Conservation (phyloP, 1,140 invertebrate species). For the Drosophila subobscura region DNA sequence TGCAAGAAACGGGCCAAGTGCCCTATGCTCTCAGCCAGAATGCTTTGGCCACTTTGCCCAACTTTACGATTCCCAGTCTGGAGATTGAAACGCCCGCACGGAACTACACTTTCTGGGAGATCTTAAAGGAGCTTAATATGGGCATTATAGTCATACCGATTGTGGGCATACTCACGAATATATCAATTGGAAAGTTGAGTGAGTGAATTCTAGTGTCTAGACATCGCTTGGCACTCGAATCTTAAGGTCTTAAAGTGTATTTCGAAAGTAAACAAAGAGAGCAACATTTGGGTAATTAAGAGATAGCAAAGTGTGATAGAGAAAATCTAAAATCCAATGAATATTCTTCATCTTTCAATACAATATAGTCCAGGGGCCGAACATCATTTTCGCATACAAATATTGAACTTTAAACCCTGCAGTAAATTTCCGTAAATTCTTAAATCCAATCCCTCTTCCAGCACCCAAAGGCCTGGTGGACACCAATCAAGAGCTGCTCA, state of each 20-base stretch:
- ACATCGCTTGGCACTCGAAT: too few species aligned
- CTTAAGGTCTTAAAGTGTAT: too few species aligned
- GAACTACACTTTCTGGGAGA: slow-evolving; percentile 86
- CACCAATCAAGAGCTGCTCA: slow-evolving; percentile 89
- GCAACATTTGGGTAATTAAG: too few species aligned
- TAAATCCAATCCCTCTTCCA: slow-evolving; percentile 12
- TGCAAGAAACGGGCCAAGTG: slow-evolving; percentile 28
- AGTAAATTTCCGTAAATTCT: too few species aligned
- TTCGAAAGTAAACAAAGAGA: too few species aligned
- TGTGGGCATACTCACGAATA: slow-evolving; percentile 92
- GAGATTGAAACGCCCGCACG: slow-evolving; percentile 85
- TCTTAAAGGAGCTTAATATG: slow-evolving; percentile 88
- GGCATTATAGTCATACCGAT: slow-evolving; percentile 90
- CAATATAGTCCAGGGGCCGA: too few species aligned
- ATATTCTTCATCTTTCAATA: background rate
- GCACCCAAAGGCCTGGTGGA: slow-evolving; percentile 85
- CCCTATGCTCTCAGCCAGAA: slow-evolving; percentile 75
- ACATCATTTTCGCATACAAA: too few species aligned
- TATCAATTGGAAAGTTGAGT: slow-evolving; percentile 95
- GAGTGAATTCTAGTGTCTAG: slow-evolving; percentile 72
- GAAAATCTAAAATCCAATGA: background rate
- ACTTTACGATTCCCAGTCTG: slow-evolving; percentile 86
- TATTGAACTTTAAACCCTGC: too few species aligned
- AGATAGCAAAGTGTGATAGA: too few species aligned
- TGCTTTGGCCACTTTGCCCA: slow-evolving; percentile 88